Evolutionary conservation across 2,797 vertebrate genomes (phyloP).

Genomic region (Hypotaenidia philippensis): DNA sequence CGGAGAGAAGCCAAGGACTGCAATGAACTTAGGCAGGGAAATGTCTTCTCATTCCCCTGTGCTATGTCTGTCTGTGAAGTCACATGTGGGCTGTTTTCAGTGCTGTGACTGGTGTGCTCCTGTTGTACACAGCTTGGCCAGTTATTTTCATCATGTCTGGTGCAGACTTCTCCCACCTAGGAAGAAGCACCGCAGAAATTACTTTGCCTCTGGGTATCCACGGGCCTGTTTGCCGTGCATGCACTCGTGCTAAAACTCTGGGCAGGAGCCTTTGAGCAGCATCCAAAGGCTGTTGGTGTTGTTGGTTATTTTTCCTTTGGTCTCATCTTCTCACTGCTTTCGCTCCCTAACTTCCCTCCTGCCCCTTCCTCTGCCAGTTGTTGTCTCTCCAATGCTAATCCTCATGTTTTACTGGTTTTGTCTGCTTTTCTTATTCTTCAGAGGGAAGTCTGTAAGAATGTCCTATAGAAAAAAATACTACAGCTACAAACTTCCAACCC

Average conservation of each 20-base stretch:
- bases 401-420: background rate
- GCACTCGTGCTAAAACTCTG: background rate
- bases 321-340: background rate
- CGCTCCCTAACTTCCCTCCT: background rate
- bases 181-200: background rate
- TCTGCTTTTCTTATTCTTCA: background rate
- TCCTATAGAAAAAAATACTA: background rate
- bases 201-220: background rate
- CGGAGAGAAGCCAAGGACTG: background rate
- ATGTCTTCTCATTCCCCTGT: background rate
- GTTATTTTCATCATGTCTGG: background rate
- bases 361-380: background rate
- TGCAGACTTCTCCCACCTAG: background rate
- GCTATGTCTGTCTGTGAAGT: background rate
- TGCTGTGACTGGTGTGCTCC: rapidly evolving
- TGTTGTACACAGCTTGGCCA: background rate
- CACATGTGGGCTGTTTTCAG: background rate
- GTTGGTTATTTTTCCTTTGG: background rate
- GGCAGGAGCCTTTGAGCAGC: background rate
- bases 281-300: background rate
- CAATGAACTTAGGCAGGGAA: background rate
- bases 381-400: background rate
- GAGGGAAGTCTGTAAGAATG: background rate
- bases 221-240: rapidly evolving
- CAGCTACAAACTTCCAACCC: background rate